These are phyloP conservation scores for Corapipo altera DNA, from an alignment of 2,113 vertebrate species.

Conservation along the genomic window DNA sequence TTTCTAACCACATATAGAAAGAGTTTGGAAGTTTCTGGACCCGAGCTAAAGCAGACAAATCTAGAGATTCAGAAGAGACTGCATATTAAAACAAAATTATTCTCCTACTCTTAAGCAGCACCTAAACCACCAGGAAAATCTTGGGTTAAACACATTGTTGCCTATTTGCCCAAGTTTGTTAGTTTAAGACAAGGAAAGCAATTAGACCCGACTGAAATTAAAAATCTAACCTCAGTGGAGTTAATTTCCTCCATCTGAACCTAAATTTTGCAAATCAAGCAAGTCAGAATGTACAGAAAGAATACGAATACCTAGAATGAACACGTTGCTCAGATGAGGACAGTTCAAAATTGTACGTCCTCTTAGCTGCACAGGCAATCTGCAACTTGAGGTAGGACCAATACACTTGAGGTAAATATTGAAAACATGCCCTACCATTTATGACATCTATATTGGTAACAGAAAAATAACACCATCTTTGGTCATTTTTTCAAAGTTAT, in stretches of 20 bases:
- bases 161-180: not conserved
- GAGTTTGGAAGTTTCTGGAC: not conserved
- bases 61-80: not conserved
- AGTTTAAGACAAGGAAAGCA: not conserved
- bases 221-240: not conserved
- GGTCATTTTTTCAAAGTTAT: not conserved
- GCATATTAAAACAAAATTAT: not conserved
- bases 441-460: not conserved
- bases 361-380: not conserved
- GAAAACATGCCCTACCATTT: not conserved
- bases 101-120: not conserved
- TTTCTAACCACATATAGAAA: not conserved
- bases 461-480: not conserved
- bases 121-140: not conserved
- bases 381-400: fast-evolving
- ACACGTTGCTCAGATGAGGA: not conserved
- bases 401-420: not conserved
- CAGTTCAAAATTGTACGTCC: not conserved
- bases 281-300: not conserved
- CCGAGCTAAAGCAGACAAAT: not conserved
- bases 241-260: not conserved
- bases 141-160: not conserved
- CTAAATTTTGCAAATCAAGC: not conserved
- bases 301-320: not conserved
- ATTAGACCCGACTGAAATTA: not conserved